These are phyloP conservation scores for Alfaro cultratus DNA, from an alignment of 2,797 vertebrate genomes.

Conservation along the genomic window DNA sequence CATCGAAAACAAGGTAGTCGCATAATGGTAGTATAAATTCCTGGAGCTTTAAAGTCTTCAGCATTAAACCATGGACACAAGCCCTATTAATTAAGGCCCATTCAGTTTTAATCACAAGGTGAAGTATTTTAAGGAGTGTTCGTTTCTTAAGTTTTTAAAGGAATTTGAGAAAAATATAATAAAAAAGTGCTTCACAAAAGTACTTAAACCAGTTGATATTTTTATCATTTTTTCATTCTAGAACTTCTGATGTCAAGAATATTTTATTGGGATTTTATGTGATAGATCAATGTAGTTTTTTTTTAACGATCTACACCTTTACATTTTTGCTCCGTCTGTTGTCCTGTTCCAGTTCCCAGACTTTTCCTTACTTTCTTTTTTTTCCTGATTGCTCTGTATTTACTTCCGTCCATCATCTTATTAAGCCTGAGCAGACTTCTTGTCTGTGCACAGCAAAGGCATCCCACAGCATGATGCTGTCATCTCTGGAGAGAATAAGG, in stretches of 20 bases:
- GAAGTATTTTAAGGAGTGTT: background rate
- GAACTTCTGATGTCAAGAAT: background rate
- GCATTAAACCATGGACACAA: slow-evolving; percentile 59
- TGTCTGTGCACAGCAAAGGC: background rate
- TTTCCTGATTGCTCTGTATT: background rate
- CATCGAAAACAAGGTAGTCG: slow-evolving; percentile 55
- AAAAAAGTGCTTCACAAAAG: background rate
- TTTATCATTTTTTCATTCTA: background rate
- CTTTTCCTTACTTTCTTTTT: background rate
- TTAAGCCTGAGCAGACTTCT: background rate
- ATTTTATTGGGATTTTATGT: background rate
- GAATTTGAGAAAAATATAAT: background rate
- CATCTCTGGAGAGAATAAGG: background rate
- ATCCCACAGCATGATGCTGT: background rate
- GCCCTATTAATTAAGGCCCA: slow-evolving; percentile 54
- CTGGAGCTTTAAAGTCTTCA: slow-evolving; percentile 44
- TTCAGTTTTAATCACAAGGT: slow-evolving; percentile 6
- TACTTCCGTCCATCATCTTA: background rate
- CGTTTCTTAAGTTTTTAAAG: background rate
- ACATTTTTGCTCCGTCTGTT: background rate
- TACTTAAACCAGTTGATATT: background rate
- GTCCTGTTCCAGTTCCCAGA: background rate
- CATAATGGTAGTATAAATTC: slow-evolving; percentile 52
- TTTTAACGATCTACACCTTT: background rate
- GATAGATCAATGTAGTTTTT: background rate